Base-by-base conservation (phyloP, 2,113 vertebrate genomes). In the Oryzias woworae region DNA sequence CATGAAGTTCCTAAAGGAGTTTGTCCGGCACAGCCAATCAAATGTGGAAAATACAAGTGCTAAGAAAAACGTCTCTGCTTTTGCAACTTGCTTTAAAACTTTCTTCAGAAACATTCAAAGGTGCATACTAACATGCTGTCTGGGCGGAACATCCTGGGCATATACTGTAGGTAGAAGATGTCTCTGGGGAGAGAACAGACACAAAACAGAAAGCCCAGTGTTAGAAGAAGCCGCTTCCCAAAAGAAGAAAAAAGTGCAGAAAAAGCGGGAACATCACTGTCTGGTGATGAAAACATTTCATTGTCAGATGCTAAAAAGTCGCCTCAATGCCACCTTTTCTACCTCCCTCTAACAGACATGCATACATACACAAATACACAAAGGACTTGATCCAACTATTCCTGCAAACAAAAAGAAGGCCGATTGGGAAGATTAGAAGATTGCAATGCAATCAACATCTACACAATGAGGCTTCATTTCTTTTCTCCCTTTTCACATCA, bases 341-440 rank as follows among this genome's bases (percentile, higher is more conserved):
- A 53, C 55, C 42, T 23, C 53, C 28, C 15, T 22, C 6, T 41
- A 22, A 59, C 54, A 51, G 22, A 67, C 31, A 7, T 14, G 28
- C 12, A 67, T 22, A 58, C 20, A 66, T 22, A 10, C 14, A 56
- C n/a, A 74, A 44, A 68, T 36, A 62, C 69, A 92, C 73, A 85
- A 89, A 87, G 66, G 77, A 79, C 62, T 70, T 51, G 62, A 86
- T 84, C 77, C 47, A 51, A 81, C 64, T 68, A 76, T 81, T 78
- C 58, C 15, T 50, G 48, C 57, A 73, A 66, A 86, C 80, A 89
- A 85, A 88, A 80, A 75, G 77, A 52, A 56, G 36, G 82, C 71
- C 52, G 81, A 85, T 89, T 86, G 85, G 85, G 84, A 89, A 91
- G 90, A 90, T 87, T 78, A 79, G 84, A 83, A 87, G 88, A 89